These are phyloP conservation scores for Campopleginae sp. DNA, from an alignment of 2,888 invertebrate species.

Conservation along the genomic window DNA sequence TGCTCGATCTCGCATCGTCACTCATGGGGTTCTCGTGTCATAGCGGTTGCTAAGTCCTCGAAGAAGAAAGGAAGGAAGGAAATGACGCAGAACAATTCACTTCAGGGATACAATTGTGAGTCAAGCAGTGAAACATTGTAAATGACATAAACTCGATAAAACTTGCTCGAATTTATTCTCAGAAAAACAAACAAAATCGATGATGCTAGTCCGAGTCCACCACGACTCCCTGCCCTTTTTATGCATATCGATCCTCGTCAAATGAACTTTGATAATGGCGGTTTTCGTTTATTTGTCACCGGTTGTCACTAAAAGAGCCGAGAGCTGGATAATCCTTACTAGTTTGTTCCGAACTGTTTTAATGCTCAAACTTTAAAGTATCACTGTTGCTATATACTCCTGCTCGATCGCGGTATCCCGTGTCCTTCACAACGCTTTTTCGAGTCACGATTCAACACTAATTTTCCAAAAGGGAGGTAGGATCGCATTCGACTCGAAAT, in stretches of 20 bases:
- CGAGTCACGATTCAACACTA: neutral
- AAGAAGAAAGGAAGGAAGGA: conserved; percentile 62
- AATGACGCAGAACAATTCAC: conserved; percentile 77
- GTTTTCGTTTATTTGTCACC: conserved; percentile 81
- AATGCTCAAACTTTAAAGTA: neutral
- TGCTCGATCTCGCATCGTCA: conserved; percentile 45
- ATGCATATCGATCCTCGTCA: conserved; percentile 61
- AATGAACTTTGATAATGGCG: conserved; percentile 82
- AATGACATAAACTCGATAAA: conserved; percentile 6
- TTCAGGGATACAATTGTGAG: conserved; percentile 79
- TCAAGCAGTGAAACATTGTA: conserved; percentile 61
- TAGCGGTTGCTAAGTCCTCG: conserved; percentile 57
- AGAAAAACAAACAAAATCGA: conserved; percentile 13
- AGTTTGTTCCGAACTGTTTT: conserved; percentile 66
- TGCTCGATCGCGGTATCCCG: neutral
- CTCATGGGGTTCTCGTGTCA: conserved; percentile 68
- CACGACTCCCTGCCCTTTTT: neutral
- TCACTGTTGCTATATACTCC: neutral
- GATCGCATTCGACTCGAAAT: neutral
- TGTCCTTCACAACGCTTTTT: neutral
- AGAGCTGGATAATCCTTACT: conserved; percentile 71
- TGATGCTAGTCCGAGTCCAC: conserved; percentile 3
- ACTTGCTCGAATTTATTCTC: neutral
- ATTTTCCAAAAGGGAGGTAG: neutral
- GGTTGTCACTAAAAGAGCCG: conserved; percentile 73